Evolutionary conservation across 2,888 invertebrate genomes (phyloP), one percentile per base, ranked within the genome.

Genomic region (Pseudococcus viburni): DNA sequence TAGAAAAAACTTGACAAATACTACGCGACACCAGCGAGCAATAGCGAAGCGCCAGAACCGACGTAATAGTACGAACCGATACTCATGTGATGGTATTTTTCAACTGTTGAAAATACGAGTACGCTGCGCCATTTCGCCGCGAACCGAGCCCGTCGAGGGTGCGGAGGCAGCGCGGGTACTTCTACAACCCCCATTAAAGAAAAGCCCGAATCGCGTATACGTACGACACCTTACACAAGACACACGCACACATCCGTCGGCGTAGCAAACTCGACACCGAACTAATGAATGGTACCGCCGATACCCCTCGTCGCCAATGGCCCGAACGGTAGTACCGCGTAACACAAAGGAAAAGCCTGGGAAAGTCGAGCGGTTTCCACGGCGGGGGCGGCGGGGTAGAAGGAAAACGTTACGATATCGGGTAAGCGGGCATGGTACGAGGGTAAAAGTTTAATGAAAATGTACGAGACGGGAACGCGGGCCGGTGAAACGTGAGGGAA

Each of bases 381-480:
- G 19, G 59, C 19, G 19, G 5, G 8, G 19, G 19, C 26, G 68
- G 12, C 26, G 15, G 11, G 55, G 55, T 17, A n/a, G 55, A 59
- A 84, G 85, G 85, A 33, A 19, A 42, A 46, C 48, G 84, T 80
- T 39, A 84, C 86, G 86, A 86, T 33, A 85, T 22, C 19, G 59
- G 59, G 17, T 48, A 39, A 11, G 51, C 51, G 59, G 59, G n/a
- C n/a, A 11, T 33, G 85, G 15, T 12, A 26, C 17, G 15, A 33
- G 17, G 85, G 59, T 59, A 86, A 86, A 86, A 86, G 64, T 86
- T 86, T 86, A 86, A 86, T 86, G 86, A 86, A 86, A 86, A 64
- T 42, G 86, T 59, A 64, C 48, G 26, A 19, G 55, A 55, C 26
- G 26, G 26, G 59, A 7, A 73, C 6, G 68, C 22, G 68, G 68